These are phyloP conservation scores for Hepsetus odoe DNA, from an alignment of 2,113 vertebrate species.

Conservation along the genomic window DNA sequence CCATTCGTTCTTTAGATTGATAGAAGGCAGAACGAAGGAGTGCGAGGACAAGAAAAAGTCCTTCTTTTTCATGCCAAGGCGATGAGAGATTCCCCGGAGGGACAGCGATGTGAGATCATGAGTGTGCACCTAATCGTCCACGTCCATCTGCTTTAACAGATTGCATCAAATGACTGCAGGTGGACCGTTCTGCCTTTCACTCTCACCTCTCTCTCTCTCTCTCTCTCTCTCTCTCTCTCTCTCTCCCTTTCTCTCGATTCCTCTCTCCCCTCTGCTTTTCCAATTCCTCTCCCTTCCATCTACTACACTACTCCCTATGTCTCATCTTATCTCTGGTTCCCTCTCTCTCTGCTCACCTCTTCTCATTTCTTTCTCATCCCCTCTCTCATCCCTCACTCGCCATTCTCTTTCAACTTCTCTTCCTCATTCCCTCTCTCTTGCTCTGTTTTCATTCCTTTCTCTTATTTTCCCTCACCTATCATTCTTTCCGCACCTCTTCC, in stretches of 20 bases:
- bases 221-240: not conserved
- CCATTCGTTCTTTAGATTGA: not conserved
- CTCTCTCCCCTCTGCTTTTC: too few species aligned
- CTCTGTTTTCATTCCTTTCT: not conserved
- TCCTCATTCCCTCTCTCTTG: not conserved
- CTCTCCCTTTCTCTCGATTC: not conserved
- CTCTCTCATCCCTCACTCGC: not conserved
- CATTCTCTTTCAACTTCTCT: not conserved
- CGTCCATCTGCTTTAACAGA: conserved; percentile 41
- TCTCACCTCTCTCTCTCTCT: conserved; percentile 14
- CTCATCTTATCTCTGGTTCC: too few species aligned
- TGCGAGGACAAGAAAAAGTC: not conserved
- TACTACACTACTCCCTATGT: too few species aligned
- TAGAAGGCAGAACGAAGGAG: not conserved
- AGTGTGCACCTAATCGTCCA: conserved; percentile 33
- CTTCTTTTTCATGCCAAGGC: not conserved
- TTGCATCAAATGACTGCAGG: conserved; percentile 46
- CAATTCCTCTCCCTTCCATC: too few species aligned
- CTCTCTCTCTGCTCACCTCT: not conserved
- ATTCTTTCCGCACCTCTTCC: not conserved
- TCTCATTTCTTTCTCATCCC: not conserved
- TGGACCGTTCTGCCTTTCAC: conserved; percentile 12
- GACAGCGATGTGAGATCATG: not conserved
- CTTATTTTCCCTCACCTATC: not conserved
- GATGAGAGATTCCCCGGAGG: conserved; percentile 17